A percentile compares a stretch with the other conserved stretches of the same genome.
These are phyloP conservation scores for Stenurella melanura DNA, from an alignment of 2,888 invertebrate species.

Conservation along the genomic window DNA sequence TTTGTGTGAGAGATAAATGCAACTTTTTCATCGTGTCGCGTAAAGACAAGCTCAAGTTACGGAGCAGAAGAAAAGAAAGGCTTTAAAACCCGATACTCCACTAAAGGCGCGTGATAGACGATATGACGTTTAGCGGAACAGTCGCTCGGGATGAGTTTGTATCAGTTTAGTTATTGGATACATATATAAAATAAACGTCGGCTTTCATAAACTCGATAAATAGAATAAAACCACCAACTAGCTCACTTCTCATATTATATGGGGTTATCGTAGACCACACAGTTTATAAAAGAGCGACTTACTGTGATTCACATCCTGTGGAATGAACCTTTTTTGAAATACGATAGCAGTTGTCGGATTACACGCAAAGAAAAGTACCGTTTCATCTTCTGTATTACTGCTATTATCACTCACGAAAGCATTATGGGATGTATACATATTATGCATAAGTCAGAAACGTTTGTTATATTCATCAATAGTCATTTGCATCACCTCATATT, in stretches of 20 bases:
- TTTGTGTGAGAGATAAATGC: slow-evolving; percentile 3
- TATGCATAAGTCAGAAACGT: no score
- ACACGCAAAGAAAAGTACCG: neutral
- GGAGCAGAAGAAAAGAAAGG: slow-evolving; percentile 34
- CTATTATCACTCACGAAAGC: no score
- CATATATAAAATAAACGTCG: slow-evolving; percentile 27
- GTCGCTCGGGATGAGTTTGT: slow-evolving; percentile 9
- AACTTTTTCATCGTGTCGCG: slow-evolving; percentile 11
- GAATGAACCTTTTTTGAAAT: neutral
- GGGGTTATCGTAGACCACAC: slow-evolving; percentile 9
- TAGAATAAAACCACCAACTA: slow-evolving; percentile 16
- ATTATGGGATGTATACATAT: no score
- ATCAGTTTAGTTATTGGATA: slow-evolving; percentile 25
- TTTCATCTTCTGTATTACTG: neutral
- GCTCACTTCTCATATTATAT: slow-evolving; percentile 4
- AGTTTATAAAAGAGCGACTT: slow-evolving; percentile 11
- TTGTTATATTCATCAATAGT: no score
- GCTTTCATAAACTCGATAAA: slow-evolving; percentile 24
- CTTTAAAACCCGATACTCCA: slow-evolving; percentile 49
- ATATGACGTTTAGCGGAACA: slow-evolving; percentile 42
- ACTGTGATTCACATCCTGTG: slow-evolving; percentile 13
- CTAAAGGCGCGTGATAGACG: slow-evolving; percentile 45
- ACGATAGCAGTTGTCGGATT: neutral
- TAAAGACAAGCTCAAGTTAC: slow-evolving; percentile 45
- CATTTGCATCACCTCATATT: no score